These are phyloP conservation scores for Patella pellucida DNA, from an alignment of 2,888 invertebrate species.

Conservation along the genomic window DNA sequence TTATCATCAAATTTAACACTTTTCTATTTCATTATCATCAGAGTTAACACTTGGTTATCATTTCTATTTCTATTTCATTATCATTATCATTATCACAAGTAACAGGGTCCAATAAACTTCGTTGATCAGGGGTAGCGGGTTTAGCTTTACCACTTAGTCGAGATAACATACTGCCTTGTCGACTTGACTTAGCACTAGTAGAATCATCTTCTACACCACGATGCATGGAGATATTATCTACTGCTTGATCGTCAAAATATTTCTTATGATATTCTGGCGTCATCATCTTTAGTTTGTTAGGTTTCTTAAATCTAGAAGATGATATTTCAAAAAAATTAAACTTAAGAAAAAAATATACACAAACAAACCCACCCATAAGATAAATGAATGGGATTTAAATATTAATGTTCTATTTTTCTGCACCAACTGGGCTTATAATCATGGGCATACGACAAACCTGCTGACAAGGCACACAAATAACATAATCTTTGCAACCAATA, in stretches of 20 bases:
- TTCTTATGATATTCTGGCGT: slow-evolving; percentile 60
- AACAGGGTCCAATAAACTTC: slow-evolving; percentile 45
- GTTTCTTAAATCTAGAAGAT: slow-evolving; percentile 62
- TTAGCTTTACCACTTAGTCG: slow-evolving; percentile 42
- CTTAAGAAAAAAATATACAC: neutral
- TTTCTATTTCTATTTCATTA: too few species aligned
- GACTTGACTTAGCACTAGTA: slow-evolving; percentile 46
- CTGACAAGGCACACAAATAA: too few species aligned
- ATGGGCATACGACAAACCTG: too few species aligned
- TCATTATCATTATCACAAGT: too few species aligned
- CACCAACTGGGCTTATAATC: too few species aligned
- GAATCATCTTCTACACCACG: slow-evolving; percentile 54
- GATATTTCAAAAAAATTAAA: neutral
- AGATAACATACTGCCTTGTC: slow-evolving; percentile 57
- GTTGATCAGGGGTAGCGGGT: slow-evolving; percentile 45
- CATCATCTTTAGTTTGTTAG: slow-evolving; percentile 55
- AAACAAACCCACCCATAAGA: neutral
- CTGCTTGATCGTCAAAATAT: slow-evolving; percentile 48
- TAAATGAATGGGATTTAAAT: too few species aligned
- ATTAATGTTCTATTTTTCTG: too few species aligned
- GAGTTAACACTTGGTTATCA: too few species aligned
- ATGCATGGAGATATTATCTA: slow-evolving; percentile 57
- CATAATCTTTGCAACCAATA: too few species aligned
- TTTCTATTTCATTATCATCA: too few species aligned
- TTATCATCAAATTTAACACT: too few species aligned